Conservation (phyloP, 2,888 invertebrate genomes). For the Mechanitis mazaeus region DNA sequence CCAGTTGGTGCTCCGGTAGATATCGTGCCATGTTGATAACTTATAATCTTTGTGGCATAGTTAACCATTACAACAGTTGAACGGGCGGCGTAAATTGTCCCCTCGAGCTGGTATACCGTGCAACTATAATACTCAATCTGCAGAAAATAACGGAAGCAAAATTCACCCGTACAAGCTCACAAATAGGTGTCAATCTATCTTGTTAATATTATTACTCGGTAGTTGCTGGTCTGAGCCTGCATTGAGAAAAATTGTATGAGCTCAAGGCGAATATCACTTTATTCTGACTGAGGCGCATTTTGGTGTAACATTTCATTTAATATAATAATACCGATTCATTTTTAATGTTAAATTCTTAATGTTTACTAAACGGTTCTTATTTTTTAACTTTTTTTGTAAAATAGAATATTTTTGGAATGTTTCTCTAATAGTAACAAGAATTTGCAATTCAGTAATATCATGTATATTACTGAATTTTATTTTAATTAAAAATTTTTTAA, state of each 20-base stretch:
- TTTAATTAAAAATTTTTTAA: too few species aligned
- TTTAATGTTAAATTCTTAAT: slow-evolving; percentile 9
- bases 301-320: slow-evolving; percentile 23
- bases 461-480: too few species aligned
- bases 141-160: slow-evolving; percentile 6
- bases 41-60: slow-evolving; percentile 65
- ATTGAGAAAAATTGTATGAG: slow-evolving; percentile 47
- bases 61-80: slow-evolving; percentile 66
- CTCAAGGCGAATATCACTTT: slow-evolving; percentile 29
- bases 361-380: background rate
- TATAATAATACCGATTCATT: slow-evolving; percentile 14
- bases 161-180: background rate
- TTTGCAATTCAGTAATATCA: background rate
- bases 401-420: too few species aligned
- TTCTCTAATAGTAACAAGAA: background rate
- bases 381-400: background rate
- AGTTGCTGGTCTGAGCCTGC: slow-evolving; percentile 23
- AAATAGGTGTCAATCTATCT: slow-evolving; percentile 5
- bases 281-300: slow-evolving; percentile 24
- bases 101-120: slow-evolving; percentile 45
- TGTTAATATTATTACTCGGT: slow-evolving; percentile 1
- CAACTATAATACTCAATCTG: slow-evolving; percentile 30
- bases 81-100: slow-evolving; percentile 66
- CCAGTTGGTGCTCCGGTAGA: slow-evolving; percentile 29
- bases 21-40: slow-evolving; percentile 56